Conservation (phyloP, 2,797 vertebrate species). For the Phaenicophaeus curvirostris region DNA sequence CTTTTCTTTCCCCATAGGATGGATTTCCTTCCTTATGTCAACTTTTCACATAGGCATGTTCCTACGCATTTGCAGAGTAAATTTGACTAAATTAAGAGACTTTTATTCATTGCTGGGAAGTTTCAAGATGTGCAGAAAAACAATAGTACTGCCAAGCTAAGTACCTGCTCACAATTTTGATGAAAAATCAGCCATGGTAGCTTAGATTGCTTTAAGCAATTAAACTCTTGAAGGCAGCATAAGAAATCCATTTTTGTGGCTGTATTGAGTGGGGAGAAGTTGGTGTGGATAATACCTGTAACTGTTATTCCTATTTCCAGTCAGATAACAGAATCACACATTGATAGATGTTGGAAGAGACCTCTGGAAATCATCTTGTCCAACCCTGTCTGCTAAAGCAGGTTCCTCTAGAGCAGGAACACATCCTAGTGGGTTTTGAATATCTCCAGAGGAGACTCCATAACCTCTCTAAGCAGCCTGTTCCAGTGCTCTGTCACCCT, state of each 20-base stretch:
- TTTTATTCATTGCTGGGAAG: neutral
- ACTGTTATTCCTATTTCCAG: neutral
- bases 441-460: too few species aligned
- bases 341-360: too few species aligned
- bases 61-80: neutral
- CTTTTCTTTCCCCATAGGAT: neutral
- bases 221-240: neutral
- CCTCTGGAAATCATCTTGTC: too few species aligned
- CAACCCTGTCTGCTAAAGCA: too few species aligned
- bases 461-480: too few species aligned
- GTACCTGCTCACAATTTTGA: neutral
- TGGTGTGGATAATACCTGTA: neutral
- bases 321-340: neutral
- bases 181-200: neutral
- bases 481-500: too few species aligned
- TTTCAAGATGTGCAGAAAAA: neutral
- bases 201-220: neutral
- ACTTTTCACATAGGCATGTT: neutral
- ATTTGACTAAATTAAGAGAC: neutral
- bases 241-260: neutral
- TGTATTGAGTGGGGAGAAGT: neutral
- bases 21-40: conserved; percentile 12
- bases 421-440: too few species aligned
- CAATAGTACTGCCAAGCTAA: neutral
- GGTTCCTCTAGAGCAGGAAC: too few species aligned